Base-by-base conservation (phyloP, 2,797 vertebrate genomes). In the Anguilla megastoma region DNA sequence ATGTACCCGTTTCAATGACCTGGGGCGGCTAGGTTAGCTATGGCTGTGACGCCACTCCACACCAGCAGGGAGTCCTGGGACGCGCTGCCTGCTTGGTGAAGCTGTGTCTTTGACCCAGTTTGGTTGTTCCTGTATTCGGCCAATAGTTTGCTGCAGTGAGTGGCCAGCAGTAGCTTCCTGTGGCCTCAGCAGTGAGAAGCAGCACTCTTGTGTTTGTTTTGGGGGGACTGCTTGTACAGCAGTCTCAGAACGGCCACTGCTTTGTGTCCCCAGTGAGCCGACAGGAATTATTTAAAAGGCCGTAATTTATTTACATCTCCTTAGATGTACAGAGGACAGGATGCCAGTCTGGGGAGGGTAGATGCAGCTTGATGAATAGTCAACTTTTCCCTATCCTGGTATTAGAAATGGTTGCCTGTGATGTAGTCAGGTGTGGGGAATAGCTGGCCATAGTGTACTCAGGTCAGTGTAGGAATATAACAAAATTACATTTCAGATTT, bases 101-200 rank as follows among this genome's bases (percentile, higher is more conserved):
- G 21, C 63, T 24, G 27, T 71, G 27, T 71, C n/a, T 71, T 71
- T 60, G 58, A 52, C 74, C 79, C 21, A 41, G 6, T 66, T 33
- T 6, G 50, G 58, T 30, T 8, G 54, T 56, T 27, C 69, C 12
- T 76, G 36, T 58, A 87, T 58, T 50, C 63, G 79, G 76, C 24
- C 56, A 48, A 45, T 2, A 87, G 41, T 60, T 41, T 21, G 58
- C 33, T 30, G 21, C 8, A 30, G 50, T 36, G 36, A 82, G 76
- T 79, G 33, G 33, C 56, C 86, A 82, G 41, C 33, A 56, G 52
- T 82, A 30, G 33, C 74, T 82, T 80, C 86, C 86, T 69, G 85
- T 86, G 66, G 85, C 50, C 69, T 87, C 54, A 63, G 41, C 48
- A 58, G 74, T 80, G 58, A 80, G 86, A 33, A 12, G 4, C 14